Evolutionary conservation across 1,140 invertebrate species (phyloP).

Genomic region (Drosophila elegans): DNA sequence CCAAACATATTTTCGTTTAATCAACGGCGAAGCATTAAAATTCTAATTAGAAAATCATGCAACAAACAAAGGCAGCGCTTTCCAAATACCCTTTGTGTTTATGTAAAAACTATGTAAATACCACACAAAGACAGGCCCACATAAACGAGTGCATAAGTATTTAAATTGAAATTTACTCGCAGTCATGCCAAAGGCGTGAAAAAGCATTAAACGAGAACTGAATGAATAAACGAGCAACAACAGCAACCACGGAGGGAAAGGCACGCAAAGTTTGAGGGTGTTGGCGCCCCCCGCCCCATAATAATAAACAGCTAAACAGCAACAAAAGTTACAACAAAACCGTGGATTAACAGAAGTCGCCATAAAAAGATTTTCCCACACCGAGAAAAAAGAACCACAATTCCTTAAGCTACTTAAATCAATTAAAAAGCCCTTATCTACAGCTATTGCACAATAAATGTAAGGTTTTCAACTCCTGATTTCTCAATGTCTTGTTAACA

Average conservation of each 20-base stretch:
- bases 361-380: slow-evolving; percentile 42
- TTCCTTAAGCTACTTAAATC: background rate
- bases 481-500: too few species aligned
- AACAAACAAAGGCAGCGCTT: slow-evolving; percentile 21
- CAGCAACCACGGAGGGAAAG: slow-evolving; percentile 25
- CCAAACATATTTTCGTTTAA: slow-evolving; percentile 40
- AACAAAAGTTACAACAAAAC: slow-evolving; percentile 53
- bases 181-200: slow-evolving; percentile 50
- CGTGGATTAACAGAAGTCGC: slow-evolving; percentile 11
- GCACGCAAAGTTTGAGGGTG: slow-evolving; percentile 42
- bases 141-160: slow-evolving; percentile 31
- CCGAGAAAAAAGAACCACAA: background rate
- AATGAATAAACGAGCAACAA: slow-evolving; percentile 53
- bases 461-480: too few species aligned
- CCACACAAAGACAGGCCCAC: slow-evolving; percentile 15
- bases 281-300: slow-evolving; percentile 39
- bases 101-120: slow-evolving; percentile 59
- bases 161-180: slow-evolving; percentile 43
- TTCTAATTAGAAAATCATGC: slow-evolving; percentile 61
- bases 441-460: too few species aligned
- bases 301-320: slow-evolving; percentile 38
- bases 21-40: slow-evolving; percentile 49
- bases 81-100: slow-evolving; percentile 59
- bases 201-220: slow-evolving; percentile 51
- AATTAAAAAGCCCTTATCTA: too few species aligned